phyloP scores from a whole-genome alignment of 1,140 invertebrate species.

The Phortica variegata region DNA sequence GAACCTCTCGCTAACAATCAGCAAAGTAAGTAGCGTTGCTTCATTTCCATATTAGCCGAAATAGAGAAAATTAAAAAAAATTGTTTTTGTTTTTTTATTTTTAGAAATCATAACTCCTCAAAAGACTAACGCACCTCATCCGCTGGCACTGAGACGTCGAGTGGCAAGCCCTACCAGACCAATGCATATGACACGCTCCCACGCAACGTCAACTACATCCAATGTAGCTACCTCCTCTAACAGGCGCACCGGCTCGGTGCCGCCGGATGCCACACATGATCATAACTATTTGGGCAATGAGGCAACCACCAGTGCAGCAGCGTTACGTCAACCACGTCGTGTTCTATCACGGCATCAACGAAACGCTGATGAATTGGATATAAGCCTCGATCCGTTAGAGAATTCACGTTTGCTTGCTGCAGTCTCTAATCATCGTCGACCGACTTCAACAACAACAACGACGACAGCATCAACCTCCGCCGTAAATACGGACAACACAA shows the following conservation, averaged over 20 bases:
- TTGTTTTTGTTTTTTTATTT: not conserved
- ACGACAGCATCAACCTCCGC: conserved; percentile 8
- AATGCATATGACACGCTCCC: conserved; percentile 49
- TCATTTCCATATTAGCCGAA: too few species aligned
- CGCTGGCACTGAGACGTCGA: conserved; percentile 29
- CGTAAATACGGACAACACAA: conserved; percentile 11
- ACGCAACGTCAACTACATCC: conserved; percentile 46
- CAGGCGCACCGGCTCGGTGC: conserved; percentile 3
- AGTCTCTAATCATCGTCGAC: conserved; percentile 35
- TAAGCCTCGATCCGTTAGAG: conserved; percentile 44
- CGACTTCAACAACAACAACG: conserved; percentile 39
- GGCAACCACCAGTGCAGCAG: conserved; percentile 21
- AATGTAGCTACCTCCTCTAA: conserved; percentile 18
- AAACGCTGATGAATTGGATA: conserved; percentile 50
- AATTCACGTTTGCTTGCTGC: conserved; percentile 25
- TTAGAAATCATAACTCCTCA: conserved; percentile 27
- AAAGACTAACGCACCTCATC: conserved; percentile 35
- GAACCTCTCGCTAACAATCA: conserved; percentile 50
- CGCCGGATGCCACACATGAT: conserved; percentile 31
- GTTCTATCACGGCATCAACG: conserved; percentile 52
- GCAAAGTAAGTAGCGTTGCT: conserved; percentile 37
- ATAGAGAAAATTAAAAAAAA: not conserved
- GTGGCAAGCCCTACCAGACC: conserved; percentile 23
- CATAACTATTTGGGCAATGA: conserved; percentile 50
- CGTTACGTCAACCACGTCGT: conserved; percentile 30